A percentile compares a stretch with the other conserved stretches of the same genome.
These are phyloP conservation scores for Macquaria ambigua DNA, from an alignment of 2,113 vertebrate species.

Conservation along the genomic window DNA sequence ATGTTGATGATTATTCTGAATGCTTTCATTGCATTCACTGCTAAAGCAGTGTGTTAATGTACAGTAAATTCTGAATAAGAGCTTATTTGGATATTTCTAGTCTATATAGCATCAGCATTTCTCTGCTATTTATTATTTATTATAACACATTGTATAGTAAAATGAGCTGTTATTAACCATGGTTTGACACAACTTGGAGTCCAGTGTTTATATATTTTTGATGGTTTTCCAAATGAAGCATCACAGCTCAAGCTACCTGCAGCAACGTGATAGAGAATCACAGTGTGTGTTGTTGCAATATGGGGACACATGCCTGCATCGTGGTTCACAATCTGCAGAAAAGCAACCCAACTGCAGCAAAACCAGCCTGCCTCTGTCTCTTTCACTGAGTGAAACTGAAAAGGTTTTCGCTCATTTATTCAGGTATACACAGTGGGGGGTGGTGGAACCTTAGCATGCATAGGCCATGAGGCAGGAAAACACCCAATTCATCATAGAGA, in stretches of 20 bases:
- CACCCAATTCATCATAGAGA: constrained; percentile 56
- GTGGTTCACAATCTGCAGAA: constrained; percentile 64
- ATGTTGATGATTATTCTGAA: neutral
- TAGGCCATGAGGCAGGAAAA: constrained; percentile 37
- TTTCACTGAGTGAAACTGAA: constrained; percentile 45
- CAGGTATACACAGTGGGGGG: neutral
- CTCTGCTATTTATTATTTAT: neutral
- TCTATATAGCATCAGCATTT: neutral
- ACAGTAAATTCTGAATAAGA: neutral
- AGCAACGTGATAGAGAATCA: constrained; percentile 7
- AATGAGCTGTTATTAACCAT: neutral
- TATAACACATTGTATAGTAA: neutral
- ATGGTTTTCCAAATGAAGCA: constrained; percentile 2
- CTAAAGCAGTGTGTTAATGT: neutral
- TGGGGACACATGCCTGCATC: constrained; percentile 29
- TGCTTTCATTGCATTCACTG: neutral
- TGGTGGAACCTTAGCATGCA: constrained; percentile 31
- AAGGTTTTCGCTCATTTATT: constrained; percentile 34
- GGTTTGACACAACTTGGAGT: constrained; percentile 7
- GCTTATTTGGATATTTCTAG: neutral
- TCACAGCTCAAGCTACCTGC: constrained; percentile 15
- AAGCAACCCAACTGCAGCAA: constrained; percentile 74
- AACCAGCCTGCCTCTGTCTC: constrained; percentile 38
- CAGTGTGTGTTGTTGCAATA: constrained; percentile 44
- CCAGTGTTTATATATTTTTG: neutral